Evolutionary conservation across 2,113 vertebrate species (phyloP).

Genomic region (Carassius gibelio): DNA sequence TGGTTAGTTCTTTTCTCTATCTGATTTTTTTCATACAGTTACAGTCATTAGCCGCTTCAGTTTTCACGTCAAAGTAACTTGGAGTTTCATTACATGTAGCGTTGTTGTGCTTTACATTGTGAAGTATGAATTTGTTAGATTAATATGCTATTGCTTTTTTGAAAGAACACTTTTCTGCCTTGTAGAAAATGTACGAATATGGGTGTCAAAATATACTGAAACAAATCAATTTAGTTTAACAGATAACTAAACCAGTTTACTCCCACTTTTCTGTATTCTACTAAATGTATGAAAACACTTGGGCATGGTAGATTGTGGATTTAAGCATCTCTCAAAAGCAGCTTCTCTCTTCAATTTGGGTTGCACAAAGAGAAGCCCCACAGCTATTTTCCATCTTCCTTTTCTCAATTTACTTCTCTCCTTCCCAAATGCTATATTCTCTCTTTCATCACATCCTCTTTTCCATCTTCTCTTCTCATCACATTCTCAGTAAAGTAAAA

Average conservation of each 20-base stretch:
- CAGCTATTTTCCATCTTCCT: not conserved
- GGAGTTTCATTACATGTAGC: not conserved
- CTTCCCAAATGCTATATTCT: not conserved
- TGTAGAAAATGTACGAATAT: not conserved
- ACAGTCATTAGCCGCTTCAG: not conserved
- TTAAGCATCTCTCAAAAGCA: not conserved
- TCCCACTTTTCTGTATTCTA: not conserved
- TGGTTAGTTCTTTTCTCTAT: not conserved
- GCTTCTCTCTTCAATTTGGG: not conserved
- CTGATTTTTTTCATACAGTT: not conserved
- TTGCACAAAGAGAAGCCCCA: not conserved
- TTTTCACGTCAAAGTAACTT: not conserved
- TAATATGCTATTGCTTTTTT: not conserved
- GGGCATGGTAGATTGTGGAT: slow-evolving; percentile 5
- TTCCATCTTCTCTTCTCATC: not conserved
- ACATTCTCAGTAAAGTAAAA: not conserved
- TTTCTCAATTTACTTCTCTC: not conserved
- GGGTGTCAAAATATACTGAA: not conserved
- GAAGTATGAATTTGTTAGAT: not conserved
- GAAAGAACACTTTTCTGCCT: not conserved
- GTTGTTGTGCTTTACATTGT: not conserved
- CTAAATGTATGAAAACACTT: not conserved
- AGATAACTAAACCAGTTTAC: not conserved
- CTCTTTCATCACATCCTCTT: not conserved
- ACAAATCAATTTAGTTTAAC: not conserved